Evolutionary conservation across 2,113 vertebrate genomes (phyloP), one percentile per base, ranked within the genome.

Genomic region (Gopherus evgoodei): DNA sequence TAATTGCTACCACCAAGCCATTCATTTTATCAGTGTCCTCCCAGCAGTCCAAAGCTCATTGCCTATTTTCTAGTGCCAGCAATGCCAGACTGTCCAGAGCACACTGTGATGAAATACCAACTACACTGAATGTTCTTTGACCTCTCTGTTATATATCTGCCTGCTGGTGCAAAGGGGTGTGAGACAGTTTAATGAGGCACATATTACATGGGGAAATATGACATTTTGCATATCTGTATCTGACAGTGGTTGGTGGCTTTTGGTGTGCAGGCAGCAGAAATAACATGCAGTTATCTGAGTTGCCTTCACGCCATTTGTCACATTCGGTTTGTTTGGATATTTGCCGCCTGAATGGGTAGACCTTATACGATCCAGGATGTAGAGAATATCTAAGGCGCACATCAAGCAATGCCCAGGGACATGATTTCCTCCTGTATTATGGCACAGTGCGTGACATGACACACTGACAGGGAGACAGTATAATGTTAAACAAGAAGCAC

Each of bases 401-500:
- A 87, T 88, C 1, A 5, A 56, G 84, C 88, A 54, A 35, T 75
- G 93, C 17, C 72, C 80, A 56, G 57, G 80, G 93, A 84, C 0
- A 0, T 86, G 57, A 38, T 88, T 79, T n/a, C 35, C 87, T 92
- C 82, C 75, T 69, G 25, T 53, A 87, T 50, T 8, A 2, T 57
- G 91, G 92, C 86, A 83, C 83, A 0, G 2, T 44, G n/a, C 53
- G 72, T 86, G 75, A 81, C 81, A 75, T 0, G 13, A 21, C 91
- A 90, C 79, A 94, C 29, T 65, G 93, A 90, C 86, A n/a, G 83
- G 78, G 75, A 93, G 90, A 91, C 88, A 90, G 93, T 13, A 1
- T 35, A 81, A 83, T 42, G 78, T 35, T 86, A 78, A 57, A 94
- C 2, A 6, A 91, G 69, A 80, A 87, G 35, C 3, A 0, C 50